These are phyloP conservation scores for Callocephalon fimbriatum DNA, from an alignment of 2,113 vertebrate genomes.

Conservation along the genomic window DNA sequence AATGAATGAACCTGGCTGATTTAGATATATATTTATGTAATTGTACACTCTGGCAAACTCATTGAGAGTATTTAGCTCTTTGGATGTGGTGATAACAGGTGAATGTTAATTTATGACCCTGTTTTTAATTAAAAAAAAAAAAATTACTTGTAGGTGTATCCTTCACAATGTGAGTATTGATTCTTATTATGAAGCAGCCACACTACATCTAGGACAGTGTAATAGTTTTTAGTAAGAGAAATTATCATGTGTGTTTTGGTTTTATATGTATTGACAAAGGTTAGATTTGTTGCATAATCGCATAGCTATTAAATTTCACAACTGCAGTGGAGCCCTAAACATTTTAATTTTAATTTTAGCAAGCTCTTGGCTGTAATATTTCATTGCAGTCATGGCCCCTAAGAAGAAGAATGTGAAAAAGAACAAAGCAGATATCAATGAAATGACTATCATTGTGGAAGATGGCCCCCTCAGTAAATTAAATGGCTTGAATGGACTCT, in stretches of 20 bases:
- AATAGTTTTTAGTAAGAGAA: not conserved
- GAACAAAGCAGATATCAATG: slow-evolving; percentile 91
- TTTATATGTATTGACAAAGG: not conserved
- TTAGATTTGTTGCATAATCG: not conserved
- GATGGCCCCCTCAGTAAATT: slow-evolving; percentile 91
- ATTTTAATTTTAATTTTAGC: slow-evolving; percentile 60
- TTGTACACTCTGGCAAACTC: not conserved
- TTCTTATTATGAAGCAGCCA: not conserved
- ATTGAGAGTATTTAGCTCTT: not conserved
- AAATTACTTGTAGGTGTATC: not conserved
- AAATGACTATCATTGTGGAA: slow-evolving; percentile 93
- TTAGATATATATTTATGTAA: not conserved
- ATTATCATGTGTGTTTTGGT: not conserved
- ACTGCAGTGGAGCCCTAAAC: not conserved
- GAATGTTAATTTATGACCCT: not conserved
- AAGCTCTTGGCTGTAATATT: slow-evolving; percentile 84
- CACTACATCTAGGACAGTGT: not conserved
- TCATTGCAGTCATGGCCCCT: slow-evolving; percentile 92
- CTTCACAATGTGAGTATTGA: not conserved
- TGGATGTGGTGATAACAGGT: not conserved
- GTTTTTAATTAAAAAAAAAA: not conserved
- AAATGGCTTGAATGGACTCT: slow-evolving; percentile 89
- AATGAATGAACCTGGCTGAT: not conserved
- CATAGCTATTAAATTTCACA: slow-evolving; percentile 23
- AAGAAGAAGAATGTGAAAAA: slow-evolving; percentile 97